Conservation (phyloP, 2,888 invertebrate species). For the Ditula angustiorana region DNA sequence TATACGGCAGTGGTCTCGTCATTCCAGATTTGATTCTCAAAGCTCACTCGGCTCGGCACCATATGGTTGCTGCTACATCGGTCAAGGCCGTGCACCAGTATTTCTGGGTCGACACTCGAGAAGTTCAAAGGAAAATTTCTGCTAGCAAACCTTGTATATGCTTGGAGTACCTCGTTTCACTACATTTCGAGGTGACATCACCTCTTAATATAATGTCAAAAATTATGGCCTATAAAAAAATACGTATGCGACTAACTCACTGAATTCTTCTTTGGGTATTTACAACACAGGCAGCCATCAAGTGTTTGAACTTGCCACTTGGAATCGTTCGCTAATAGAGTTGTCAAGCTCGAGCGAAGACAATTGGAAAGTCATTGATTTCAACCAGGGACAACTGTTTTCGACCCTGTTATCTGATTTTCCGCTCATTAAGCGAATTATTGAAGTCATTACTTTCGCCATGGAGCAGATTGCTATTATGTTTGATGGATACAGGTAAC, state of each 20-base stretch:
- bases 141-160: conserved; percentile 23
- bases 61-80: conserved; percentile 60
- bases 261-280: not conserved
- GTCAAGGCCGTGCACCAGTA: conserved; percentile 65
- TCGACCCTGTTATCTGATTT: conserved; percentile 61
- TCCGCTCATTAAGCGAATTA: conserved; percentile 58
- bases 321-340: conserved; percentile 16
- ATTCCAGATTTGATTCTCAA: conserved; percentile 54
- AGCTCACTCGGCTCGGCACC: conserved; percentile 52
- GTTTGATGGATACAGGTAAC: not conserved
- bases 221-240: not conserved
- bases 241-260: no score
- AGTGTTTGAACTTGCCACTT: conserved; percentile 6
- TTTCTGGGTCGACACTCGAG: conserved; percentile 54
- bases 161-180: conserved; percentile 16
- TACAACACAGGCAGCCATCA: not conserved
- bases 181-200: conserved; percentile 3
- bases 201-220: conserved; percentile 5
- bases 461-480: not conserved
- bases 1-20: conserved; percentile 61
- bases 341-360: conserved; percentile 49
- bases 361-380: conserved; percentile 66
- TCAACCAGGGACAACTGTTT: conserved; percentile 60
- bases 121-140: conserved; percentile 60
- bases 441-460: conserved; percentile 45